Evolutionary conservation across 2,113 vertebrate species (phyloP).

Genomic region (Vulpes vulpes): DNA sequence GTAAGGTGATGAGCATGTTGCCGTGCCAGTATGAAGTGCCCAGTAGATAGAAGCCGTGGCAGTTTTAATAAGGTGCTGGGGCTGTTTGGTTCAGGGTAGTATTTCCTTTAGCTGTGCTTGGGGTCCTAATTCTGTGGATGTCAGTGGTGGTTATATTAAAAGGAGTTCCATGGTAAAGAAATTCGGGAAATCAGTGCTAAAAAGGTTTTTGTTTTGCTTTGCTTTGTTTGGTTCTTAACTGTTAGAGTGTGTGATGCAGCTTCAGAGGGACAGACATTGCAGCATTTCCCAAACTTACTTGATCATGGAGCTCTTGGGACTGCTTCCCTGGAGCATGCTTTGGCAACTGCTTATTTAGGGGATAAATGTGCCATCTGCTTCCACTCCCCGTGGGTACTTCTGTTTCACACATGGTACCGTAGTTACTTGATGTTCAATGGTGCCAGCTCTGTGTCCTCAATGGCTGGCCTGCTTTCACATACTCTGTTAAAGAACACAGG

Average conservation of each 20-base stretch:
- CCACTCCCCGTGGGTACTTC: neutral
- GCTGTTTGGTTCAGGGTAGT: neutral
- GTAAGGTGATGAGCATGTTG: rapidly evolving
- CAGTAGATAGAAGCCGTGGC: neutral
- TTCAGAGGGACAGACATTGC: rapidly evolving
- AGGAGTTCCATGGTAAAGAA: neutral
- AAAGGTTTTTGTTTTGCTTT: neutral
- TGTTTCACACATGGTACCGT: rapidly evolving
- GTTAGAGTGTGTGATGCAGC: neutral
- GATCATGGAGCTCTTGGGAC: neutral
- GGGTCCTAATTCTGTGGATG: neutral
- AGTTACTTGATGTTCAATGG: neutral
- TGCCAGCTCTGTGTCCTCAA: neutral
- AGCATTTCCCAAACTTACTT: neutral
- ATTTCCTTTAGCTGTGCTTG: neutral
- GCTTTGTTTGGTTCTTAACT: neutral
- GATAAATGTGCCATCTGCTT: neutral
- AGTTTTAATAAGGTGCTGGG: neutral
- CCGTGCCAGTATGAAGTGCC: neutral
- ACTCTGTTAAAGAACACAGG: neutral
- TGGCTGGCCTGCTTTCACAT: neutral
- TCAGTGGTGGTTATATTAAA: neutral
- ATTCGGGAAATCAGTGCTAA: neutral
- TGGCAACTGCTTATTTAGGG: neutral
- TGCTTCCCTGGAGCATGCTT: neutral